These are phyloP conservation scores for Talpa occidentalis DNA, from an alignment of 2,113 vertebrate genomes.

Conservation along the genomic window DNA sequence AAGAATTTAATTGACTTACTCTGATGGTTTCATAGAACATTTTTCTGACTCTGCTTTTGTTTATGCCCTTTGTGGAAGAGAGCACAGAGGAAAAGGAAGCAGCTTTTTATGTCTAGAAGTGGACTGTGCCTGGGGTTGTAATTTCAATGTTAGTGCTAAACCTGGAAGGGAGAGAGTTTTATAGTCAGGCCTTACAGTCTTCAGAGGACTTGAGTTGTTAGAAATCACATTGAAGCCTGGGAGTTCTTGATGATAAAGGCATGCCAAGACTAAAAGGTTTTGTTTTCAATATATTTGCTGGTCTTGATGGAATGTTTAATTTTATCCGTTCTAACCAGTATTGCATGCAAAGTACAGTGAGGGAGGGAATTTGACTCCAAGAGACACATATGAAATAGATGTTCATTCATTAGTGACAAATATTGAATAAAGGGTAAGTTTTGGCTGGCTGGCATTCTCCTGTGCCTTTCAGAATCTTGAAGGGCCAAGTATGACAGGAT, in stretches of 20 bases:
- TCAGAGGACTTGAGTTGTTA: not conserved
- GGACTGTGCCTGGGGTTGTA: not conserved
- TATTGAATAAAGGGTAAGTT: not conserved
- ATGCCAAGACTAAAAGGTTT: not conserved
- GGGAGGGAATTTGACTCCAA: not conserved
- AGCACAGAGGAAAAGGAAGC: not conserved
- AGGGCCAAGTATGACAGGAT: not conserved
- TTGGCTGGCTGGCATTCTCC: not conserved
- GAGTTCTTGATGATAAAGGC: not conserved
- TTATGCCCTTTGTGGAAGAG: not conserved
- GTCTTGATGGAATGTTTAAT: not conserved
- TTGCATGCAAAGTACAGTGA: rapidly evolving
- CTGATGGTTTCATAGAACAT: not conserved
- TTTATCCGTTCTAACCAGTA: no score
- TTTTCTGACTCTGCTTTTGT: not conserved
- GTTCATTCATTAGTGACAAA: not conserved
- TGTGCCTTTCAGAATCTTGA: not conserved
- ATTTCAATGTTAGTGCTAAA: not conserved
- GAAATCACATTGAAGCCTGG: not conserved
- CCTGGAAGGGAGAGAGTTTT: not conserved
- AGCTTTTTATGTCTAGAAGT: not conserved
- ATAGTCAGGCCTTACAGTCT: not conserved
- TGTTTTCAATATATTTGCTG: not conserved
- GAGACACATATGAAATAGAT: not conserved
- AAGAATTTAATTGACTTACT: not conserved